Evolutionary conservation across 1,140 invertebrate species (phyloP), one percentile per base, ranked within the genome.

Genomic region (Dinothrombium tinctorium): DNA sequence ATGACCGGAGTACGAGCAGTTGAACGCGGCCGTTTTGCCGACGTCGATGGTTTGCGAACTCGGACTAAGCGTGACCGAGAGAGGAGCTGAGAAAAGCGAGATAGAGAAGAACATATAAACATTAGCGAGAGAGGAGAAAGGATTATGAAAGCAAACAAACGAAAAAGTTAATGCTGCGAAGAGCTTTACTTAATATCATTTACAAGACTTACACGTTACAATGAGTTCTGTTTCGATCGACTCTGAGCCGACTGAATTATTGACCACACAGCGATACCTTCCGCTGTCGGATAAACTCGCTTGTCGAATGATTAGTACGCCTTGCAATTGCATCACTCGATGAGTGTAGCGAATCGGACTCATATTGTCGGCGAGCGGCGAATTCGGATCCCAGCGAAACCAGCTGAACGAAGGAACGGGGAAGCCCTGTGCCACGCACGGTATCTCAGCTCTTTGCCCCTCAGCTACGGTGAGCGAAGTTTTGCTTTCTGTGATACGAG

Each of bases 371-470:
- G n/a, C n/a, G n/a, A n/a, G n/a, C n/a, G n/a, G n/a, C 7, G 7
- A 8, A n/a, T 8, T 28, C n/a, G 26, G 26, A 7, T 28, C 26
- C 26, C 26, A 28, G 7, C 26, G 7, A 28, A 28, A 7, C 49
- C 64, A 50, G 11, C 23, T 25, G 28, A 43, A 43, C 4, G 26
- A 15, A 12, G 50, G 50, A 5, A 39, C 21, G 19, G 59, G 48
- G 52, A 54, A 25, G 42, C 54, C 47, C 49, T 54, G 43, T 15
- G 56, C 56, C 2, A 55, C 56, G 49, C 61, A 63, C 4, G 60
- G 55, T 6, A 63, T 43, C 44, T 72, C 58, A 3, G 54, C 50
- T 0, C 46, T 51, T 17, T 54, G 48, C 9, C 56, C 54, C n/a
- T 28, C 26, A 28, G 26, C 26, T n/a, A 28, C n/a, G n/a, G 26